These are phyloP conservation scores for Rotaria sp. DNA, from an alignment of 2,888 invertebrate species.

Conservation along the genomic window DNA sequence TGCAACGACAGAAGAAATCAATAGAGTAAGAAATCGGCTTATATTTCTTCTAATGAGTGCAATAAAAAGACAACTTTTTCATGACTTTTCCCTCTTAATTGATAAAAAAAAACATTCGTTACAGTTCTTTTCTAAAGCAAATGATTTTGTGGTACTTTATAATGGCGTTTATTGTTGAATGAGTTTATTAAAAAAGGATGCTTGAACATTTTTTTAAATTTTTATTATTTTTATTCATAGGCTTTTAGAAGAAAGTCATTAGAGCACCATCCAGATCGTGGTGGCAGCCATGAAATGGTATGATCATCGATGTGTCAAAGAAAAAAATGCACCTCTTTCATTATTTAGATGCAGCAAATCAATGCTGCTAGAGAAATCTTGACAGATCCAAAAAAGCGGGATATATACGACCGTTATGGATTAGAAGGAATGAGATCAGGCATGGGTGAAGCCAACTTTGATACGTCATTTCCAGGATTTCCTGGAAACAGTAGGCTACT, in stretches of 20 bases:
- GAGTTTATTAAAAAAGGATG: neutral
- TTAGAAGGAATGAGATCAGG: conserved; percentile 79
- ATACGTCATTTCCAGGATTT: neutral
- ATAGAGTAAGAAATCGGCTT: conserved; percentile 65
- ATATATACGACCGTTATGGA: conserved; percentile 76
- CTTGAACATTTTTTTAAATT: neutral
- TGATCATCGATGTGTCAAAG: neutral
- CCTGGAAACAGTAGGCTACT: neutral
- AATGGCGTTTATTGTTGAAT: too few species aligned
- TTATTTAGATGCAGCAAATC: conserved; percentile 60
- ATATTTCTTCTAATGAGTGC: too few species aligned
- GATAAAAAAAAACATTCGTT: too few species aligned
- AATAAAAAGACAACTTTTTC: too few species aligned
- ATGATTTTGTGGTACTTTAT: too few species aligned
- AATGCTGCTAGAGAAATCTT: conserved; percentile 87
- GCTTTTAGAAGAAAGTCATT: neutral
- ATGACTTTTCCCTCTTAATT: too few species aligned
- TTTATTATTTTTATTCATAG: neutral
- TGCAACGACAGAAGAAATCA: conserved; percentile 77
- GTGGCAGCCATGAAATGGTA: neutral
- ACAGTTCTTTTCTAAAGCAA: too few species aligned
- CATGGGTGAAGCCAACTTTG: neutral
- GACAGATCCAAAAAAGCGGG: conserved; percentile 76
- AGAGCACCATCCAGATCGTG: neutral
- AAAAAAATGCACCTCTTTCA: neutral